Percentiles rank a stretch among this genome's conserved stretches.
Evolutionary conservation across 2,888 invertebrate genomes (phyloP).

Genomic region (Harmothoe impar): DNA sequence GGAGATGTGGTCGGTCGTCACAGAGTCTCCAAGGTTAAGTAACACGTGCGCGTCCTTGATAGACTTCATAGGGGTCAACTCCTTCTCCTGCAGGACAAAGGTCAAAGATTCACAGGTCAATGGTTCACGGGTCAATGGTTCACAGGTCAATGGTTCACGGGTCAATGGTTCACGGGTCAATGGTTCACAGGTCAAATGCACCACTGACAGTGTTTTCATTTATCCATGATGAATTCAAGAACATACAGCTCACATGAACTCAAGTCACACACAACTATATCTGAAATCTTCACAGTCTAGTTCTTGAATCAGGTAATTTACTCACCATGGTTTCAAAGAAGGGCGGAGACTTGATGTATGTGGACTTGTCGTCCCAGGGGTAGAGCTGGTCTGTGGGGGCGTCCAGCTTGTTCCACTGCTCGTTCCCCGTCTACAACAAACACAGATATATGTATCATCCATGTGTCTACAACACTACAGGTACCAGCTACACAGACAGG

Average conservation of each 20-base stretch:
- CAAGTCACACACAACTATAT: no score
- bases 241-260: no score
- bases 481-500: conserved; percentile 55
- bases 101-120: background rate
- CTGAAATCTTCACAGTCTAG: no score
- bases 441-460: no score
- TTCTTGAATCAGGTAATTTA: background rate
- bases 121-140: no score
- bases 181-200: no score
- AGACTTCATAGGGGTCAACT: conserved; percentile 86
- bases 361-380: conserved; percentile 94
- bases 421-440: conserved; percentile 88
- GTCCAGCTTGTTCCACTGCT: conserved; percentile 91
- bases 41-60: conserved; percentile 91
- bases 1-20: conserved; percentile 99
- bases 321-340: conserved; percentile 94
- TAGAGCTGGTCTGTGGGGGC: conserved; percentile 92
- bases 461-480: background rate
- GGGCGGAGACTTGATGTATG: conserved; percentile 97
- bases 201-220: no score
- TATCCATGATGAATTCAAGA: no score
- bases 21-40: conserved; percentile 93
- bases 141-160: no score
- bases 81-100: conserved; percentile 81
- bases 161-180: no score